Evolutionary conservation across 2,888 invertebrate genomes (phyloP).

Genomic region (Protodeltote pygarga): DNA sequence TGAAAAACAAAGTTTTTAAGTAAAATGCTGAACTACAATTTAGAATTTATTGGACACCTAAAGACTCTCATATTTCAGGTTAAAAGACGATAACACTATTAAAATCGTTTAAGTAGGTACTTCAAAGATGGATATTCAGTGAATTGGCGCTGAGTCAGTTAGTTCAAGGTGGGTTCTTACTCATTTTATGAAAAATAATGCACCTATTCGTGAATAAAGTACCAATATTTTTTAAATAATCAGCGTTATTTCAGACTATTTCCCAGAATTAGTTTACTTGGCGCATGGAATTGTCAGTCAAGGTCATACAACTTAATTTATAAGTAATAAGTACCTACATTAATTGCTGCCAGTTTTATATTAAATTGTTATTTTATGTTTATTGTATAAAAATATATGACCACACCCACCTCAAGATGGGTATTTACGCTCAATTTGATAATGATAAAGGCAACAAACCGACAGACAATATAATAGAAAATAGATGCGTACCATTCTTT

Average conservation of each 20-base stretch:
- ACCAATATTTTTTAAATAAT: neutral
- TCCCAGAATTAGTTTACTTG: conserved; percentile 4
- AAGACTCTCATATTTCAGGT: conserved; percentile 49
- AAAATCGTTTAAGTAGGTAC: conserved; percentile 63
- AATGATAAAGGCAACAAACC: too few relatives aligned
- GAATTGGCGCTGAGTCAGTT: conserved; percentile 54
- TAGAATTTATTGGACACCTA: too few relatives aligned
- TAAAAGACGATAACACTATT: conserved; percentile 48
- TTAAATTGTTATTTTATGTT: too few relatives aligned
- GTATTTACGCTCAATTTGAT: too few relatives aligned
- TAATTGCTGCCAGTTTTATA: too few relatives aligned
- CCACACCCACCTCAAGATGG: too few relatives aligned
- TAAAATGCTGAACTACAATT: neutral
- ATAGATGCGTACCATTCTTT: too few relatives aligned
- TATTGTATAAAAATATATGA: too few relatives aligned
- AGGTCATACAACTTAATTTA: too few relatives aligned
- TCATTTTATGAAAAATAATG: conserved; percentile 1
- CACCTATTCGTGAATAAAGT: neutral
- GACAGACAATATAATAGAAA: too few relatives aligned
- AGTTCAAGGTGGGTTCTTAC: conserved; percentile 51
- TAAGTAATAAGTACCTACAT: too few relatives aligned
- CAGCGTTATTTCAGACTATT: neutral
- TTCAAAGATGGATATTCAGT: conserved; percentile 55
- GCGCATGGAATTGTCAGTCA: too few relatives aligned
- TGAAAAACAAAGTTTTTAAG: neutral